phyloP scores from a whole-genome alignment of 2,797 vertebrate species.

The Ciconia nigra region DNA sequence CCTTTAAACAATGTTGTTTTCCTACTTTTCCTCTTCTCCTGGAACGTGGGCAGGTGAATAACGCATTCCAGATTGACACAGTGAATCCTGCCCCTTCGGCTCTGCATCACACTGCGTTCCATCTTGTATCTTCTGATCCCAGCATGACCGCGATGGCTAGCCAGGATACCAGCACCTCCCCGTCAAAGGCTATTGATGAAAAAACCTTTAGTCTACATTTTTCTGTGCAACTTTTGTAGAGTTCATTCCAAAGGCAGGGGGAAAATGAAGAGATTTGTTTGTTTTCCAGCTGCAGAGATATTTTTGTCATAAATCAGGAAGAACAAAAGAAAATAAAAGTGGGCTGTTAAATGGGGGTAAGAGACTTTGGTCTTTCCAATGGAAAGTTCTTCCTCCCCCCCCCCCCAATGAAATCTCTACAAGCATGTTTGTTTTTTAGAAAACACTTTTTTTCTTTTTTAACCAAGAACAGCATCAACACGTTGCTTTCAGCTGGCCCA shows the following conservation, averaged over 20 bases:
- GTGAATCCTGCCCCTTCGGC: background rate
- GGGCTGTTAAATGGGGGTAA: background rate
- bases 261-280: background rate
- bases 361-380: background rate
- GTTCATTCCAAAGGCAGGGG: background rate
- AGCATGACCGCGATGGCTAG: background rate
- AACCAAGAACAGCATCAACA: background rate
- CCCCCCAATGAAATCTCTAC: background rate
- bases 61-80: rapidly evolving
- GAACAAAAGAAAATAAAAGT: background rate
- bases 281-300: background rate
- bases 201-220: background rate
- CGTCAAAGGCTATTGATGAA: background rate
- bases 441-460: background rate
- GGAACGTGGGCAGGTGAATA: background rate
- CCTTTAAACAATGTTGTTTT: background rate
- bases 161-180: background rate
- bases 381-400: background rate
- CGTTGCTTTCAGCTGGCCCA: background rate
- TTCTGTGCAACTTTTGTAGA: background rate
- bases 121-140: background rate
- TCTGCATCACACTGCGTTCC: background rate
- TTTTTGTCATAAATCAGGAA: background rate
- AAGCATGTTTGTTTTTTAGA: background rate
- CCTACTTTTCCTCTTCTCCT: background rate